phyloP scores from a whole-genome alignment of 2,888 invertebrate species.

The Venusia cambrica region DNA sequence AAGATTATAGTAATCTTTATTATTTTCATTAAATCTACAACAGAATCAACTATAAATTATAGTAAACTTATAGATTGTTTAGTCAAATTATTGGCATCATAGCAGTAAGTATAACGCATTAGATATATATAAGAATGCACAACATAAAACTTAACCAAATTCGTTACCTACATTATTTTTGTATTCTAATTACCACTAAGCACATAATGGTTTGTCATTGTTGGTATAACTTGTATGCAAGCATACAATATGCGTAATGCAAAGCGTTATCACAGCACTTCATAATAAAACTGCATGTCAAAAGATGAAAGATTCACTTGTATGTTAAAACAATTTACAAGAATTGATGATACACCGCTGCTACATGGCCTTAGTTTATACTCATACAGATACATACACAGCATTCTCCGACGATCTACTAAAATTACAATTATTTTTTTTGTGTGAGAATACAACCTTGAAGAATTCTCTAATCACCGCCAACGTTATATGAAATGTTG shows the following conservation, averaged over 20 bases:
- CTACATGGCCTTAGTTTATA: slow-evolving; percentile 21
- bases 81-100: slow-evolving; percentile 17
- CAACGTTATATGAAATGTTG: too few relatives aligned
- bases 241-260: slow-evolving; percentile 45
- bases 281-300: slow-evolving; percentile 60
- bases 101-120: slow-evolving; percentile 22
- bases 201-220: slow-evolving; percentile 44
- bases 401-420: too few relatives aligned
- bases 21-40: slow-evolving; percentile 48
- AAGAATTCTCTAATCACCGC: too few relatives aligned
- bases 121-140: slow-evolving; percentile 47
- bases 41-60: slow-evolving; percentile 53
- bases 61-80: slow-evolving; percentile 39
- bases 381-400: too few relatives aligned
- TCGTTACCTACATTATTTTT: slow-evolving; percentile 37
- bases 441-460: too few relatives aligned
- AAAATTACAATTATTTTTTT: too few relatives aligned
- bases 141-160: slow-evolving; percentile 46
- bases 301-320: slow-evolving; percentile 39
- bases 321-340: slow-evolving; percentile 12
- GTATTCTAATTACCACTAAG: slow-evolving; percentile 43
- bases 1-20: slow-evolving; percentile 36
- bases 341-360: slow-evolving; percentile 15
- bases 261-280: slow-evolving; percentile 72
- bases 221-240: slow-evolving; percentile 20